phyloP scores from a whole-genome alignment of 2,888 invertebrate genomes.

The Ormyrus labotus region DNA sequence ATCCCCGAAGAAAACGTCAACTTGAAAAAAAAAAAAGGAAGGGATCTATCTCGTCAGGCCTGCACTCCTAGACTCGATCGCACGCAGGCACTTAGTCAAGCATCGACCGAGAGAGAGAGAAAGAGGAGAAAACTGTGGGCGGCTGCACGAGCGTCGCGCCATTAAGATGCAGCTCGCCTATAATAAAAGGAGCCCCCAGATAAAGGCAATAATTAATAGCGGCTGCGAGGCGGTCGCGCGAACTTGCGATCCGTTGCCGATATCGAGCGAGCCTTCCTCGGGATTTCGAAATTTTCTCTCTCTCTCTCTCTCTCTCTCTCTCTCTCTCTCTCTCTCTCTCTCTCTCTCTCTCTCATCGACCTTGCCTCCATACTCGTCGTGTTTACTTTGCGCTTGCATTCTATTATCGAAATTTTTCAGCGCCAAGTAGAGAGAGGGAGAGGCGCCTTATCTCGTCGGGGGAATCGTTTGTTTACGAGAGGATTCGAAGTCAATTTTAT shows the following conservation, averaged over 20 bases:
- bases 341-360: not conserved
- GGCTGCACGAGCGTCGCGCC: not conserved
- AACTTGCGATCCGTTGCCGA: constrained; percentile 19
- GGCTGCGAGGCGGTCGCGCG: not conserved
- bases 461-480: constrained; percentile 42
- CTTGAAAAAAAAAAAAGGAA: too few species aligned
- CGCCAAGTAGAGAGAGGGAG: not conserved
- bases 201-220: constrained; percentile 47
- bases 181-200: constrained; percentile 29
- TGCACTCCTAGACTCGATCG: too few species aligned
- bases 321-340: not conserved
- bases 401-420: constrained; percentile 26
- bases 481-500: constrained; percentile 7
- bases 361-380: not conserved
- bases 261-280: not conserved
- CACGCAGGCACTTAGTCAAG: too few species aligned
- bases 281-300: constrained; percentile 9
- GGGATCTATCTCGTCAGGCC: too few species aligned
- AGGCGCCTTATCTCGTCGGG: constrained; percentile 8
- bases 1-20: too few species aligned
- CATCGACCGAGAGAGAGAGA: not conserved
- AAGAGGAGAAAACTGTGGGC: not conserved
- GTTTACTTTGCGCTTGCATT: constrained; percentile 20
- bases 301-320: too few species aligned
- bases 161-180: constrained; percentile 13